Conservation (phyloP, 2,888 invertebrate genomes). For the Pollenia labialis region DNA sequence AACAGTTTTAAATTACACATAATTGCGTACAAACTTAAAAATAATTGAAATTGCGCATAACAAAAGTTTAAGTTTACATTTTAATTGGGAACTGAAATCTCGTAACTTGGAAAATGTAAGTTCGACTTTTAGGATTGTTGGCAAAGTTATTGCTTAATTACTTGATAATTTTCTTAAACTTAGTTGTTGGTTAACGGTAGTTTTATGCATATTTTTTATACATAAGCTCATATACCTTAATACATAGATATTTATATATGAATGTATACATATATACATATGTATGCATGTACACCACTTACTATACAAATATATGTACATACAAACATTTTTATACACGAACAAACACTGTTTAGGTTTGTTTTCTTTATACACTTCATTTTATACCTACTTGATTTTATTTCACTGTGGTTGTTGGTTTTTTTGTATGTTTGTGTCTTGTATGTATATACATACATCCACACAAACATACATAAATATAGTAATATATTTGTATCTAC, state of each 20-base stretch:
- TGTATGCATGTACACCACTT: not conserved
- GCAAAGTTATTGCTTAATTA: slow-evolving; percentile 5
- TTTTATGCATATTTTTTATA: too few species aligned
- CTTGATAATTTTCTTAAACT: slow-evolving; percentile 4
- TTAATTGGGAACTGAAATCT: not conserved
- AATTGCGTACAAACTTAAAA: not conserved
- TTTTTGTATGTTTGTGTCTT: slow-evolving; percentile 11
- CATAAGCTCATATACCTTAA: too few species aligned
- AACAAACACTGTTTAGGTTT: not conserved
- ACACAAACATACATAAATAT: not conserved
- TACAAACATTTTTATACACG: not conserved
- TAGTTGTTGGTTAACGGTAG: not conserved
- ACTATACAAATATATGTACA: not conserved
- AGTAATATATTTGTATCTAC: not conserved
- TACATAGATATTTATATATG: too few species aligned
- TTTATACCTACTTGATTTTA: slow-evolving; percentile 34
- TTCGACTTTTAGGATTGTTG: not conserved
- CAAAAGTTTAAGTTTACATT: not conserved
- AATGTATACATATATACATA: not conserved
- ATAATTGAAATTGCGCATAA: not conserved
- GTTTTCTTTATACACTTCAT: slow-evolving; percentile 23
- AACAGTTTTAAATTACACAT: not conserved
- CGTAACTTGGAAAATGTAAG: slow-evolving; percentile 30
- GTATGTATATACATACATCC: slow-evolving; percentile 1
- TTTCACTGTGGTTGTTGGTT: slow-evolving; percentile 4